Base-by-base conservation (phyloP, 2,888 invertebrate genomes). In the Watsonalla cultraria region DNA sequence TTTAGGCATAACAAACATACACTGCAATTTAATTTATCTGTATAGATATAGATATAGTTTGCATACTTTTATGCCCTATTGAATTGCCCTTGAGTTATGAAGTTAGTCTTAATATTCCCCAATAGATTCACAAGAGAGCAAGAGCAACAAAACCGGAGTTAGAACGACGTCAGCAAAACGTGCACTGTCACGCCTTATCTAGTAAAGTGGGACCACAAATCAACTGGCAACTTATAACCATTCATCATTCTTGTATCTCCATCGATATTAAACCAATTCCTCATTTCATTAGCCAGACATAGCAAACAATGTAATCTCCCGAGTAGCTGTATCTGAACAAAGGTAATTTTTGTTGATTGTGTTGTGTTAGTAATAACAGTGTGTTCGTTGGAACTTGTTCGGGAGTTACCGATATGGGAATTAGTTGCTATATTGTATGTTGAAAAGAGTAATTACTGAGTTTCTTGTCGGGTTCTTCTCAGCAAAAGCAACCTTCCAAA, bases 201-300 rank as follows among this genome's bases (percentile, higher is more conserved):
- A 42, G 9, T 11, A 42, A 42, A 42, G 42, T 42, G 42, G 42
- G 11, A 42, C 11, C 42, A 42, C 42, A 42, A 42, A 42, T 42
- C 42, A 42, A 42, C 11, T 42, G 42, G 42, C 42, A 42, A 42
- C 42, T 42, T 42, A 0, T 8, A 11, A 11, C 42, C 42, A 42
- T 42, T 42, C 42, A 42, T 42, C 42, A 11, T 42, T 11, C 42
- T 2, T 42, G 2, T 42, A 42, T 42, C 42, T 42, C 49, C 37
- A 35, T 35, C 49, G 49, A 49, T 49, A 49, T 49, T 37, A 49
- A 37, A 51, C 54, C 65, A 72, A 71, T 72, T 65, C 59, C 54
- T 56, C 62, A 53, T 70, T 73, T 74, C 71, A 74, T 74, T 74
- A 70, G 66, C 54, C 54, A 55, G 55, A 68, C 64, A 71, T 73